Evolutionary conservation across 1,140 invertebrate genomes (phyloP), one percentile per base, ranked within the genome.

Genomic region (Phocides pigmalion): DNA sequence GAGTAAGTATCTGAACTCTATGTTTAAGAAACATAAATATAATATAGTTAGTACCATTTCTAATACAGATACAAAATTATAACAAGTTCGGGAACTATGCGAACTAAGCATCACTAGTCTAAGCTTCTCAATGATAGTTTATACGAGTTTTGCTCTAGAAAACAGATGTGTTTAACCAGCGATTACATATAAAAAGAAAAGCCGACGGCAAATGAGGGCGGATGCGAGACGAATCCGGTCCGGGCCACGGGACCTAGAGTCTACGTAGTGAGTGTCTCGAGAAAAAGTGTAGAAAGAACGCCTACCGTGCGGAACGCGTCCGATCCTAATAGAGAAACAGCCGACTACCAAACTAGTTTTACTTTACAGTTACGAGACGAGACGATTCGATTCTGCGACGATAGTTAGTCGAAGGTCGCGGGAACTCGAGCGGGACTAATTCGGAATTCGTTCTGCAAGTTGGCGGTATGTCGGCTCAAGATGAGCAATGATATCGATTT

Each of bases 301-400:
- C 64, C 69, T 71, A 75, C 74, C 73, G 75, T 79, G 70, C 74
- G 70, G 73, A 81, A 81, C 82, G 71, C 74, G 75, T 81, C 78
- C 74, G 75, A 80, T 80, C 77, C 75, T 82, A 89, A 87, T 89
- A 89, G 78, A 85, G 82, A 77, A 76, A 71, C 73, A 74, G 65
- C 74, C 67, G 73, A 85, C 76, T 74, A 53, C 73, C 76, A 86
- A 87, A 89, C 83, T 87, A 86, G 87, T 87, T 89, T 84, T 71
- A 79, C 68, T 76, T 73, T 78, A 88, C 86, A 87, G 86, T 89
- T 89, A 89, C 72, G 65, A 81, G 76, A 73, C 68, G 67, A 68
- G 67, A 73, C 68, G 68, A 79, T 83, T 83, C 73, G 76, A 83
- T 85, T 87, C 77, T 68, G 82, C 81, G 82, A 84, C 72, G 81